Percentiles rank a stretch among this genome's conserved stretches.
Evolutionary conservation across 2,797 vertebrate genomes (phyloP).

Genomic region (Lagocephalus sceleratus): DNA sequence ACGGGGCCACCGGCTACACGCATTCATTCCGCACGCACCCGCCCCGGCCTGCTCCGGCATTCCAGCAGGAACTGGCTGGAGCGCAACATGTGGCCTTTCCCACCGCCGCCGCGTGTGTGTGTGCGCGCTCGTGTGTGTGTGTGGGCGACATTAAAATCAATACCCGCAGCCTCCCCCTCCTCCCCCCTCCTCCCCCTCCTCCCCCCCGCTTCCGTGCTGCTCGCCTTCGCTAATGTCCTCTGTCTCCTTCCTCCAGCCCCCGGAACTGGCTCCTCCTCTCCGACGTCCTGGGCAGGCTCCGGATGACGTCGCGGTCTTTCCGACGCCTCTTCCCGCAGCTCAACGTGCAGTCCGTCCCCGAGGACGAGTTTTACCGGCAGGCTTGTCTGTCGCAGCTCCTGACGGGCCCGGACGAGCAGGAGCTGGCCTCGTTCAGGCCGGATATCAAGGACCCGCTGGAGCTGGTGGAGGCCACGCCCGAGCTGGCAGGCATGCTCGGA

Average conservation of each 20-base stretch:
- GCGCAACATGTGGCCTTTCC: conserved; percentile 49
- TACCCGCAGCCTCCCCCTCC: conserved; percentile 20
- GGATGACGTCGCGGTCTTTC: conserved; percentile 88
- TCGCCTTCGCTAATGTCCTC: not conserved
- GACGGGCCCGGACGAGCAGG: conserved; percentile 81
- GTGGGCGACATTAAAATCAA: conserved; percentile 35
- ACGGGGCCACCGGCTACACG: conserved; percentile 29
- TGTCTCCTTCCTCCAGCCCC: conserved; percentile 65
- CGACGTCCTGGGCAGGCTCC: conserved; percentile 85
- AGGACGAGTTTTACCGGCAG: conserved; percentile 90
- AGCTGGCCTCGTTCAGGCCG: conserved; percentile 78
- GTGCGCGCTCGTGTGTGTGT: conserved; percentile 8
- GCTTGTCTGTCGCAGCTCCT: conserved; percentile 88
- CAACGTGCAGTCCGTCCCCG: conserved; percentile 84
- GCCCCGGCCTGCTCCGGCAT: conserved; percentile 32
- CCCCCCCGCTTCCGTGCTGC: conserved; percentile 1
- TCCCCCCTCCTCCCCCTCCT: conserved; percentile 6
- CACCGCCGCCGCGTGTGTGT: not conserved
- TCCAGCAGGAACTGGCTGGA: conserved; percentile 25
- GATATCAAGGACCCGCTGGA: conserved; percentile 87
- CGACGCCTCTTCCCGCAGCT: conserved; percentile 85
- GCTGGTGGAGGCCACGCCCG: conserved; percentile 87
- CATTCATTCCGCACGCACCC: conserved; percentile 4
- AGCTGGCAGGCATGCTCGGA: conserved; percentile 87
- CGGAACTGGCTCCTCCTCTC: conserved; percentile 92